phyloP scores from a whole-genome alignment of 2,113 vertebrate species.

The Pleuronectes platessa region DNA sequence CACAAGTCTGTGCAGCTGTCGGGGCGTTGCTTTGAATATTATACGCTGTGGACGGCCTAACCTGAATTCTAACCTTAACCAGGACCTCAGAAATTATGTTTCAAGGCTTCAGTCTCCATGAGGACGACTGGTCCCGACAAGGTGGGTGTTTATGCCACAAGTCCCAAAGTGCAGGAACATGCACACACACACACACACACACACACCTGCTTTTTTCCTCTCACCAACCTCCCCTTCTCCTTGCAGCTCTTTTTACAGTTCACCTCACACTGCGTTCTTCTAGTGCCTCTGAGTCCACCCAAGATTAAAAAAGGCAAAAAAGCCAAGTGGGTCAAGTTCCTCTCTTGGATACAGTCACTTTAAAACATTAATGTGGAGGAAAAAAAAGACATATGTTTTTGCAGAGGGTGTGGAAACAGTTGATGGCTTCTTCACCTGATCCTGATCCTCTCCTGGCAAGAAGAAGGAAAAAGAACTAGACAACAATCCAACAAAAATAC shows the following conservation, averaged over 20 bases:
- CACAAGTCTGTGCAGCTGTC: background rate
- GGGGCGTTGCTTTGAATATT: background rate
- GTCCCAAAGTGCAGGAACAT: background rate
- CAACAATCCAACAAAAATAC: background rate
- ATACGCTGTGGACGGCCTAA: background rate
- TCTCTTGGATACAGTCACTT: constrained; percentile 23
- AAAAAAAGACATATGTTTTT: constrained; percentile 5
- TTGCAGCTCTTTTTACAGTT: constrained; percentile 35
- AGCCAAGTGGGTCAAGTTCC: constrained; percentile 50
- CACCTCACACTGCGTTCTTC: constrained; percentile 22
- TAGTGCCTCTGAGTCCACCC: constrained; percentile 37
- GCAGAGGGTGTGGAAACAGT: constrained; percentile 7
- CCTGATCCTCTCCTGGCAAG: background rate
- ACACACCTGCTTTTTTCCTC: constrained; percentile 14
- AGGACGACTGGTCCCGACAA: background rate
- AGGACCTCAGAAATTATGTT: background rate
- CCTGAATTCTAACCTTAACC: background rate
- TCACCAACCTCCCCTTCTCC: constrained; percentile 22
- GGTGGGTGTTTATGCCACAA: background rate
- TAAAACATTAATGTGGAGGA: constrained; percentile 56
- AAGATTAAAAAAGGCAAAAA: constrained; percentile 25
- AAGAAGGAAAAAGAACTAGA: constrained; percentile 4
- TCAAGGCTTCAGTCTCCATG: background rate
- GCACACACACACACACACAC: constrained; percentile 14
- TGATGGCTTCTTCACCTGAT: constrained; percentile 23